Conservation (phyloP, 2,888 invertebrate species). For the Drosophila anceps region DNA sequence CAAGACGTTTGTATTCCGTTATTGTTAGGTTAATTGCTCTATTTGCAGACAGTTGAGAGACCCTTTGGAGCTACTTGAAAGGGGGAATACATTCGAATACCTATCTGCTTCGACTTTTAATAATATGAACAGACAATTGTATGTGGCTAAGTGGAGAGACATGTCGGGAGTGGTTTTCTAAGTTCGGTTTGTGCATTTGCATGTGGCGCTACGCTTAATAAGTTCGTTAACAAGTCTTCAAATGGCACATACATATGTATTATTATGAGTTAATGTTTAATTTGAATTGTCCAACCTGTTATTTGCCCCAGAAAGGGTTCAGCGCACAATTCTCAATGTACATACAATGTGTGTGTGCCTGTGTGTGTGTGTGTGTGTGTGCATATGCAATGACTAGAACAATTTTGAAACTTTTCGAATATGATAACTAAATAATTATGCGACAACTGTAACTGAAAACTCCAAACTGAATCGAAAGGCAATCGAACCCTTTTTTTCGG, state of each 20-base stretch:
- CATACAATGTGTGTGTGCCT: background rate
- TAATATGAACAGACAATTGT: constrained; percentile 7
- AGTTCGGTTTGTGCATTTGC: constrained; percentile 37
- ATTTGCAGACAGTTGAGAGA: constrained; percentile 18
- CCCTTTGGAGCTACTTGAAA: constrained; percentile 10
- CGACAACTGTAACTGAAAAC: constrained; percentile 25
- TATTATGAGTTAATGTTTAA: constrained; percentile 47
- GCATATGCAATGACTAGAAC: constrained; percentile 12
- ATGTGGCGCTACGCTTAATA: constrained; percentile 64
- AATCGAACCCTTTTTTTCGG: constrained; percentile 35
- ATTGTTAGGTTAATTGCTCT: constrained; percentile 30
- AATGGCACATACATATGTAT: constrained; percentile 37
- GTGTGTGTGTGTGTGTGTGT: background rate
- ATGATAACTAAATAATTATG: constrained; percentile 55
- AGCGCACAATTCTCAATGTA: constrained; percentile 24
- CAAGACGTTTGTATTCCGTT: background rate
- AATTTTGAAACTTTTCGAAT: constrained; percentile 23
- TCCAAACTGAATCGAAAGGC: constrained; percentile 8
- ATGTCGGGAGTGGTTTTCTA: constrained; percentile 19
- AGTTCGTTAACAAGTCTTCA: constrained; percentile 77
- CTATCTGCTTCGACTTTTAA: constrained; percentile 13
- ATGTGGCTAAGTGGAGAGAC: constrained; percentile 7
- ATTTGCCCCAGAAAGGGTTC: constrained; percentile 51
- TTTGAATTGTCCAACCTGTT: constrained; percentile 48
- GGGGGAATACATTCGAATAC: constrained; percentile 4